These are phyloP conservation scores for human (Homo sapiens) DNA, from an alignment of 2,113 vertebrate genomes.

Conservation along the genomic window GRCh38 chr1:22562001-22562500, in stretches of 20 bases:
- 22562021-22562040: not conserved
- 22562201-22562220: not conserved
- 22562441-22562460: not conserved
- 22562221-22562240: not conserved
- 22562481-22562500: not conserved
- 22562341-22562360: not conserved
- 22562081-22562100: not conserved
- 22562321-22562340: not conserved
- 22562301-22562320: accelerated
- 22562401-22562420: not conserved
- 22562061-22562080: not conserved
- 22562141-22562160: not conserved
- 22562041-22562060: not conserved
- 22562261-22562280: not conserved
- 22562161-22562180: not conserved
- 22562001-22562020: not conserved
- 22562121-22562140: not conserved
- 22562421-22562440: not conserved
- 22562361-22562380: accelerated
- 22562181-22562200: not conserved
- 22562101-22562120: not conserved
- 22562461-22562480: not conserved
- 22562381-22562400: not conserved
- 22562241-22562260: not conserved
- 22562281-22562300: not conserved